Evolutionary conservation across 2,113 vertebrate species (phyloP).

Genomic region (Neolamprologus brichardi): DNA sequence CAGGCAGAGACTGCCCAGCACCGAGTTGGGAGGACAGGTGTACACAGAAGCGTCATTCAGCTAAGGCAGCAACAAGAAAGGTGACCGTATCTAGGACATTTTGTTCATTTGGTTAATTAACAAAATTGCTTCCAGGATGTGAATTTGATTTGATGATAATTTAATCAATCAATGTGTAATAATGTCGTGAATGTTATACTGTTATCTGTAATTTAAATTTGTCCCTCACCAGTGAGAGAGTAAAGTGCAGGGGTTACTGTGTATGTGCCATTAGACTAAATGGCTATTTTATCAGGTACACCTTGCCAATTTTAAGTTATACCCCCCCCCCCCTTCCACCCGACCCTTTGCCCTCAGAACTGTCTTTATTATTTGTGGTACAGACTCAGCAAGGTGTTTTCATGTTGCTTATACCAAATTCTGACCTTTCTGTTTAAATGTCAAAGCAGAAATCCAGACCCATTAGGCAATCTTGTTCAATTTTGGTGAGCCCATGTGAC

Average conservation of each 20-base stretch:
- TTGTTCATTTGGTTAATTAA: neutral
- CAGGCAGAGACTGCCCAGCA: neutral
- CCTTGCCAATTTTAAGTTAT: neutral
- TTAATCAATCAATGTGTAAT: neutral
- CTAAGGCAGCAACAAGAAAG: neutral
- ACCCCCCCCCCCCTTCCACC: fast-evolving
- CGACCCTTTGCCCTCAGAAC: neutral
- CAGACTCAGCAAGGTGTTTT: neutral
- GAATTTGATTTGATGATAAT: neutral
- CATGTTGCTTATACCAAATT: neutral
- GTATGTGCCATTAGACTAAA: neutral
- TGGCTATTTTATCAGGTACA: neutral
- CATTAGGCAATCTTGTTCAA: neutral
- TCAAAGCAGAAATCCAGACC: neutral
- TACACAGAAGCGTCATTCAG: neutral
- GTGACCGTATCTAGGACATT: neutral
- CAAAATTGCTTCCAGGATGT: neutral
- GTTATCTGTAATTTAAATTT: neutral
- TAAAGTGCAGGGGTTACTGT: neutral
- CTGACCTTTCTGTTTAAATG: neutral
- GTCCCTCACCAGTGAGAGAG: neutral
- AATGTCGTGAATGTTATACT: neutral
- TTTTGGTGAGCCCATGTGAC: neutral
- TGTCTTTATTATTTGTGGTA: neutral
- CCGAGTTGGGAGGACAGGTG: neutral